These are phyloP conservation scores for Dendronephthya gigantea DNA, from an alignment of 64 coral and sea anemone genomes.

Conservation along the genomic window DNA sequence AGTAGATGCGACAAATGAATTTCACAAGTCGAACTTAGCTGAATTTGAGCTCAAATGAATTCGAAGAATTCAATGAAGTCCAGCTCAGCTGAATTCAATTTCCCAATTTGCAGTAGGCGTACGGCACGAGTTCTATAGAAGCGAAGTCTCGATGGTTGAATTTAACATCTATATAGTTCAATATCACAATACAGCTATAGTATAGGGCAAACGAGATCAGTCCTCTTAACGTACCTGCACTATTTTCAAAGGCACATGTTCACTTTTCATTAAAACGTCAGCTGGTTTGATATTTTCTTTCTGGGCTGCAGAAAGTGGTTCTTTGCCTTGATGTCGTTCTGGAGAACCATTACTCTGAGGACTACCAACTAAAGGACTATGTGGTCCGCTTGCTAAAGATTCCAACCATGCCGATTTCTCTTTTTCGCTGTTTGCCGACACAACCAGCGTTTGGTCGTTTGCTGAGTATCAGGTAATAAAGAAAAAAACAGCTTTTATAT, in stretches of 20 bases:
- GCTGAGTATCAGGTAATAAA: constrained; percentile 28
- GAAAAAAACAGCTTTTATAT: too few relatives aligned
- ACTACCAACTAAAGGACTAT: neutral
- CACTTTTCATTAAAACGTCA: neutral
- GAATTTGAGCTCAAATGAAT: too few relatives aligned
- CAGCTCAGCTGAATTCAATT: too few relatives aligned
- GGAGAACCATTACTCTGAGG: neutral
- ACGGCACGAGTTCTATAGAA: too few relatives aligned
- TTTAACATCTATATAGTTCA: neutral
- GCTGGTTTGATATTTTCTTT: constrained; percentile 8
- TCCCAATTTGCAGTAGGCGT: too few relatives aligned
- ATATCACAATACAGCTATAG: neutral
- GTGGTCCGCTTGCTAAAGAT: constrained; percentile 33
- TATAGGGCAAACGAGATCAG: neutral
- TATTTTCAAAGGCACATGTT: neutral
- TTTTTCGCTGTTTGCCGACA: constrained; percentile 70
- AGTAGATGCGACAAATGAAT: too few relatives aligned
- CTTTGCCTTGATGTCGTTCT: constrained; percentile 41
- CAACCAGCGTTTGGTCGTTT: constrained; percentile 65
- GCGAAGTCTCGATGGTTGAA: too few relatives aligned
- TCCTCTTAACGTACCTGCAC: neutral
- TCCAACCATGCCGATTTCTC: constrained; percentile 93
- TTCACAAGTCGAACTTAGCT: too few relatives aligned
- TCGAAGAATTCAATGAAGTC: too few relatives aligned
- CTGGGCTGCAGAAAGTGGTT: neutral